phyloP scores from a whole-genome alignment of 2,113 vertebrate species.

The Laticauda colubrina region DNA sequence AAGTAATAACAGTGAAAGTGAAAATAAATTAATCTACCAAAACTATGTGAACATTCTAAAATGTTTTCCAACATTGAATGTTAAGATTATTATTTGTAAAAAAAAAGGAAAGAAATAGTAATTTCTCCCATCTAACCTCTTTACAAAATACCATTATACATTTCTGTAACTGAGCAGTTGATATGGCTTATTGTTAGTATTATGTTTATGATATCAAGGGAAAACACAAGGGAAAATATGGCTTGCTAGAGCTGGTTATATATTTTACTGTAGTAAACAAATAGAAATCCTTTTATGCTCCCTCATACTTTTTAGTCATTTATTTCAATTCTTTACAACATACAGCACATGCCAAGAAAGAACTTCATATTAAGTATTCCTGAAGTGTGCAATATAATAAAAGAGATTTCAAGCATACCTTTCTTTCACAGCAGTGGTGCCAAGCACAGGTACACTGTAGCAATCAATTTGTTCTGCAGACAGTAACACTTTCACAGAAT shows the following conservation, averaged over 20 bases:
- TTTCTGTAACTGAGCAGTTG: slow-evolving; percentile 48
- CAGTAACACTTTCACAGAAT: slow-evolving; percentile 87
- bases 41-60: not conserved
- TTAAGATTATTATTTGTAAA: slow-evolving; percentile 41
- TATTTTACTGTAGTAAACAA: slow-evolving; percentile 69
- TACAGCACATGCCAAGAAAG: slow-evolving; percentile 63
- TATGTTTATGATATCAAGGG: slow-evolving; percentile 58
- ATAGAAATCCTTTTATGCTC: slow-evolving; percentile 50
- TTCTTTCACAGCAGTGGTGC: slow-evolving; percentile 89
- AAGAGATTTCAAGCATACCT: slow-evolving; percentile 87
- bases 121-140: slow-evolving; percentile 50
- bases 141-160: slow-evolving; percentile 52
- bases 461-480: slow-evolving; percentile 98
- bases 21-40: slow-evolving; percentile 40
- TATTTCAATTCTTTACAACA: slow-evolving; percentile 59
- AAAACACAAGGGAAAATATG: slow-evolving; percentile 54
- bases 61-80: slow-evolving; percentile 35
- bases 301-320: slow-evolving; percentile 66
- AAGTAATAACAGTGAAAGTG: slow-evolving; percentile 29
- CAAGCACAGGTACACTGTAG: slow-evolving; percentile 94
- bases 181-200: slow-evolving; percentile 57
- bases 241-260: slow-evolving; percentile 68
- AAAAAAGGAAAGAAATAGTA: slow-evolving; percentile 4
- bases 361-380: slow-evolving; percentile 70
- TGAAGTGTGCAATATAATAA: slow-evolving; percentile 80